Evolutionary conservation across 2,113 vertebrate genomes (phyloP).

Genomic region (Mungos mungo): DNA sequence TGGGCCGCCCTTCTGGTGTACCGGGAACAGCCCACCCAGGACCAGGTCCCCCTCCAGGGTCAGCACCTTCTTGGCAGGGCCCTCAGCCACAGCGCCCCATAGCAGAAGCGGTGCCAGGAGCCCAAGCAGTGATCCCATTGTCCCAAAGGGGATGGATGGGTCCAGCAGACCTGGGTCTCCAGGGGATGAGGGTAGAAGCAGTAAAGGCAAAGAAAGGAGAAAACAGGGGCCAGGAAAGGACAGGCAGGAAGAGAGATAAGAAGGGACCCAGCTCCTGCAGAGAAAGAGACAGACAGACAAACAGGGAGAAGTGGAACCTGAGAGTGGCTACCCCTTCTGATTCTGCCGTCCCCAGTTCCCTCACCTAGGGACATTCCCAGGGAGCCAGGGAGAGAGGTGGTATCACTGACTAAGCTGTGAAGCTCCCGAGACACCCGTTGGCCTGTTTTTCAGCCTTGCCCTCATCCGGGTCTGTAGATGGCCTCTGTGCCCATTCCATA

Average conservation of each 20-base stretch:
- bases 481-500: background rate
- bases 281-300: conserved; percentile 60
- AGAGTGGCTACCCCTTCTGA: background rate
- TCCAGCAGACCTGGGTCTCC: conserved; percentile 57
- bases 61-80: conserved; percentile 91
- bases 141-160: conserved; percentile 25
- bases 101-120: conserved; percentile 71
- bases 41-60: conserved; percentile 95
- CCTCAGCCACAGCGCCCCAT: conserved; percentile 62
- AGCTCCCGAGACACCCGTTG: background rate
- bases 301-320: conserved; percentile 35
- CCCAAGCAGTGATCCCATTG: conserved; percentile 71
- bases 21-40: conserved; percentile 95
- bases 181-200: conserved; percentile 17
- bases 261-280: conserved; percentile 68
- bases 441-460: background rate
- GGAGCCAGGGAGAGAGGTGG: background rate
- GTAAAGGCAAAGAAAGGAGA: conserved; percentile 51
- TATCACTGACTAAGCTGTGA: background rate
- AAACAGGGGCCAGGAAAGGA: conserved; percentile 38
- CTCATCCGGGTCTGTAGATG: background rate
- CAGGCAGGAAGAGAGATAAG: conserved; percentile 56
- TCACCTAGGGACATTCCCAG: background rate
- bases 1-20: conserved; percentile 95
- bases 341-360: background rate